Base-by-base conservation (phyloP, 2,797 vertebrate species). In the Acanthiza pusilla region DNA sequence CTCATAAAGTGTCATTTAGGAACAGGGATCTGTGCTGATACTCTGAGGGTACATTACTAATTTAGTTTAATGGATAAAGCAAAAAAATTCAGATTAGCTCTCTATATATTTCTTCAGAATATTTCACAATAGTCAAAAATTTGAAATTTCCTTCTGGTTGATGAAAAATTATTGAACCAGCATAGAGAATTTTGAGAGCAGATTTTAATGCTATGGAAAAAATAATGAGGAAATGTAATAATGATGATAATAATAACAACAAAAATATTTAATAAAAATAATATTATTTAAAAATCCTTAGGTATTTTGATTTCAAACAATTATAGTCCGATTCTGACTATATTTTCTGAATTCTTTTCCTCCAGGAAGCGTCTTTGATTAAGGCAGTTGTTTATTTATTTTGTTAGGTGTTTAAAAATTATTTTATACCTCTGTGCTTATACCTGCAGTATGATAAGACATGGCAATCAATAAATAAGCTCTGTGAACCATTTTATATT, bases 351-450 rank as follows among this genome's bases (percentile, higher is more conserved):
- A 65, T 34, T 87, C 9, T 78, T 94, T 95, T 91, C 15, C 40
- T 51, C 17, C 16, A 48, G 25, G 8, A 78, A 71, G 8, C 88
- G 53, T 91, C 53, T 97, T 87, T 84, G 60, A 90, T 80, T 88
- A 91, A 76, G 66, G 30, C 20, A 84, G 5, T 34, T 32, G 29
- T 73, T 93, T 95, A 75, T 80, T 95, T 95, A 74, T 70, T 95
- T 89, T 92, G 8, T 92, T 76, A 89, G 90, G 87, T 84, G 45
- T 65, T 89, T 88, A 63, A 91, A 85, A 81, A 45, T 11, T 67
- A 40, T 53, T 92, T 20, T 50, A 48, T 34, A 81, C 23, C 15
- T 74, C 18, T 22, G 11, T 65, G 23, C 8, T 61, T 77, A 63
- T 22, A 50, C 6, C 10, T 63, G 42, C n/a, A 81, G 53, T 42